Percentiles rank a stretch among this genome's conserved stretches.
Evolutionary conservation across 1,140 invertebrate species (phyloP).

Genomic region (Pollicipes pollicipes): DNA sequence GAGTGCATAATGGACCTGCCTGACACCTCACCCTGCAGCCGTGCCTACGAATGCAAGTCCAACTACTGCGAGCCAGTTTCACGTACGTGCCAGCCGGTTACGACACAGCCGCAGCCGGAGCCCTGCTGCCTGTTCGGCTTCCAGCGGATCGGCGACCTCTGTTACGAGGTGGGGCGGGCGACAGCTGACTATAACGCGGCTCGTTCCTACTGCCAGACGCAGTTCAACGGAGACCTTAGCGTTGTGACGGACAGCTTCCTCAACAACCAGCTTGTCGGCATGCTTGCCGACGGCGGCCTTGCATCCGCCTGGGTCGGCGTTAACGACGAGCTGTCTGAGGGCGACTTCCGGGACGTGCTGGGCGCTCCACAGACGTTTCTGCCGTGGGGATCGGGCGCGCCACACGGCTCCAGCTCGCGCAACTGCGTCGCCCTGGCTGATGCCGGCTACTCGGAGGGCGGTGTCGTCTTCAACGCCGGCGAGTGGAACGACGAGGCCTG

Average conservation of each 20-base stretch:
- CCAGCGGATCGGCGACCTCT: neutral
- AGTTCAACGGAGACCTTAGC: neutral
- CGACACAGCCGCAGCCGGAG: neutral
- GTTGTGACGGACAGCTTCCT: neutral
- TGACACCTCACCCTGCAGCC: neutral
- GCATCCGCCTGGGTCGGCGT: neutral
- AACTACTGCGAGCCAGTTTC: neutral
- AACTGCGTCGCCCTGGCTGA: neutral
- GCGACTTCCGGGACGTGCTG: neutral
- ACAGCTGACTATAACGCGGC: neutral
- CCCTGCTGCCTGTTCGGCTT: neutral
- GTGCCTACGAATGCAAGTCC: neutral
- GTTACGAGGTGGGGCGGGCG: neutral
- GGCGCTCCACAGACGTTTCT: neutral
- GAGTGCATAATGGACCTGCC: neutral
- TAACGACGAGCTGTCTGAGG: neutral
- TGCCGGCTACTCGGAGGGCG: neutral
- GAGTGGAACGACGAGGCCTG: neutral
- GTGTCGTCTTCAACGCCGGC: neutral
- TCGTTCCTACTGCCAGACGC: neutral
- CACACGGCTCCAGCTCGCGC: neutral
- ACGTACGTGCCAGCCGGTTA: neutral
- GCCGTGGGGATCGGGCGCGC: neutral
- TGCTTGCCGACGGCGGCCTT: neutral
- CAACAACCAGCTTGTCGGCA: neutral